Base-by-base conservation (phyloP, 2,113 vertebrate genomes). In the Ophiodon elongatus region DNA sequence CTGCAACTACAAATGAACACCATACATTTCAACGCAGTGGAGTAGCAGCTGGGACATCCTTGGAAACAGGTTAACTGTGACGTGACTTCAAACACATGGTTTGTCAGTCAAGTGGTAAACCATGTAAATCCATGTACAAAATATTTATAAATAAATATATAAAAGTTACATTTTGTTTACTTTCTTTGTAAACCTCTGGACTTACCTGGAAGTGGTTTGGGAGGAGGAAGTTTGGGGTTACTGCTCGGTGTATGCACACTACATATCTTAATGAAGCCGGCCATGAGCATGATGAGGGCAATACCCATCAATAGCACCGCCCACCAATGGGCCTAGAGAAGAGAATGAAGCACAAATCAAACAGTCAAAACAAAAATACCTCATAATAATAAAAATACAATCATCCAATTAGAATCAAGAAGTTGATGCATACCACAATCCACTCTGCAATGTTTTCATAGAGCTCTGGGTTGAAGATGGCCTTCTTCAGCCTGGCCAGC, bases 381-480 rank as follows among this genome's bases (percentile, higher is more conserved):
- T 39, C 2, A 23, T 8, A 1, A 60, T 8, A 31, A 14, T 5
- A 1, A 65, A 17, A n/a, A n/a, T n/a, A n/a, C 8, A 25, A 57
- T 19, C 37, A 2, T 41, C 6, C 31, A 25, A 5, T 57, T 1
- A 9, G 13, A 45, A 31, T 31, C 25, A 27, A 31, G 60, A 45
- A 25, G 43, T 4, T 15, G 8, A 87, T 25, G 96, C 97, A 79
- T 95, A 97, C 98, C 96, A 98, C 97, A 74, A 99, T 99, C 98
- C 98, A 99, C 92, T 99, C 98, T 0, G 98, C 98, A 67, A 99
- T 99, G 91, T 99, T 99, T 95, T 99, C 98, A 91, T 99, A 99
- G 0, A 99, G 96, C 83, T 99, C 96, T 0, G 97, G 97, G 92
- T 99, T 99, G 93, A 99, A 99, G 93, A 99, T 99, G 68, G 98